Base-by-base conservation (phyloP, 2,888 invertebrate species). In the Oligia latruncula region DNA sequence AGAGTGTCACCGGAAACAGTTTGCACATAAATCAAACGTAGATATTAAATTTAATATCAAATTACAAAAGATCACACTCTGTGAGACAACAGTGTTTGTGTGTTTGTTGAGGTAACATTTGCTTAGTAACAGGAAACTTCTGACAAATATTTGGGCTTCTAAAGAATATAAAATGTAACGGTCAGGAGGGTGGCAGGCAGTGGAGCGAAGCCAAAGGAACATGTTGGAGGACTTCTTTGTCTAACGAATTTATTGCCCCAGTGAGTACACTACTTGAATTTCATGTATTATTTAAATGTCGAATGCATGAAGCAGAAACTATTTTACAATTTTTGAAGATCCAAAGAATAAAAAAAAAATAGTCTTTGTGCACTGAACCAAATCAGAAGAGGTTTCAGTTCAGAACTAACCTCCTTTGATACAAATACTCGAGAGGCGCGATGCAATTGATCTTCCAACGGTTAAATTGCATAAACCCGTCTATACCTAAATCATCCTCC, bases 101-200 rank as follows among this genome's bases (percentile, higher is more conserved):
- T 76, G 70, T 85, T 79, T 70, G 83, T 74, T 75, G 35, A 65
- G 20, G 70, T 71, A 82, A 77, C 79, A 77, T 79, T 82, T 67
- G 46, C 78, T 71, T 9, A 49, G 71, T 60, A 67, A 82, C 72
- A 40, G 58, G 72, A 72, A 74, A 65, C 46, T 76, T 70, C 20
- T 71, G 77, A 73, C 72, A 73, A 77, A 80, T 79, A 75, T 85
- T 83, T 75, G 72, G 46, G 64, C 52, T 75, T 66, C 76, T 71
- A 78, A 82, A 75, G 74, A 80, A 77, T 79, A 77, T 85, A 77
- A 76, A 77, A 68, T 77, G 35, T 85, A 75, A 85, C 83, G 77
- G 85, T 71, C 75, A 71, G 35, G 70, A 85, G 85, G 85, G 85
- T 86, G 86, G 77, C 70, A 46, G 35, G 75, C 86, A 86, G 40